Evolutionary conservation across 2,888 invertebrate genomes (phyloP).

Genomic region (Leptopilina syphax): DNA sequence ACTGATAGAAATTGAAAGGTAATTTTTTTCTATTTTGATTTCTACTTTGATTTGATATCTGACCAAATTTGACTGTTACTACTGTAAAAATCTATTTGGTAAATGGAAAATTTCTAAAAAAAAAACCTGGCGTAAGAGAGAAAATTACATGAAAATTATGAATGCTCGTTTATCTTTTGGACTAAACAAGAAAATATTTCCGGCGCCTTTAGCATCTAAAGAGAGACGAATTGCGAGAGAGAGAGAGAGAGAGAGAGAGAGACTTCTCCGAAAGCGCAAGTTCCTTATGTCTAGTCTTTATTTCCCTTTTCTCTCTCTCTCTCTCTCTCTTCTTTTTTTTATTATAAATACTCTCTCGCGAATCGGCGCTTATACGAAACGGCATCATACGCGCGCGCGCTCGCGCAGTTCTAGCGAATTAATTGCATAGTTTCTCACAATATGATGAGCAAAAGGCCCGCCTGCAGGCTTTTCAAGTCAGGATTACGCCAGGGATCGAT

Average conservation of each 20-base stretch:
- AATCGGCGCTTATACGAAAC: background rate
- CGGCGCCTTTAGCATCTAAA: background rate
- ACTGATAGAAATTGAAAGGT: no score
- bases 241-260: no score
- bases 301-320: background rate
- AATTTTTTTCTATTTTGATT: no score
- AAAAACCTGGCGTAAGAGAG: no score
- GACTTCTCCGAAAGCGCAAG: conserved; percentile 18
- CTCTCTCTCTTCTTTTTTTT: background rate
- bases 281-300: background rate
- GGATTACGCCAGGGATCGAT: conserved; percentile 23
- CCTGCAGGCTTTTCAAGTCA: conserved; percentile 25
- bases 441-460: conserved; percentile 13
- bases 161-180: background rate
- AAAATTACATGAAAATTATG: no score
- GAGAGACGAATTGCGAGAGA: background rate
- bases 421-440: conserved; percentile 29
- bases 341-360: background rate
- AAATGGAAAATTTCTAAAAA: no score
- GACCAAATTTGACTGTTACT: no score
- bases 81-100: no score
- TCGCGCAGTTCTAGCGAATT: conserved; percentile 9
- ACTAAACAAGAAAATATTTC: background rate
- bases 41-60: no score
- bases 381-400: background rate